A percentile compares a stretch with the other conserved stretches of the same genome.
Conservation (phyloP, 2,888 invertebrate genomes). For the Dicranocentrus wangi region DNA sequence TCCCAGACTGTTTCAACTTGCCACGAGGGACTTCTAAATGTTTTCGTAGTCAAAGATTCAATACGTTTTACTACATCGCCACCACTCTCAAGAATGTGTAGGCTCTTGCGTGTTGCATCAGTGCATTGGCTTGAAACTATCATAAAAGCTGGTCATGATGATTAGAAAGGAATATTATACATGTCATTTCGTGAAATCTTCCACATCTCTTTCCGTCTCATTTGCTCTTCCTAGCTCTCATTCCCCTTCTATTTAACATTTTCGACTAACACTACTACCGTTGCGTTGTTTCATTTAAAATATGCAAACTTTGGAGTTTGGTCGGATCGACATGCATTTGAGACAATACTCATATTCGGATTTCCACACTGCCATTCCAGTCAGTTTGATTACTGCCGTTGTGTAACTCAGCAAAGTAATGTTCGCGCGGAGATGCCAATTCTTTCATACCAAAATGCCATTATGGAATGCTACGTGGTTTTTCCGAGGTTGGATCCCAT, state of each 20-base stretch:
- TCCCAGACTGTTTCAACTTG: too few species aligned
- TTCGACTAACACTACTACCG: not conserved
- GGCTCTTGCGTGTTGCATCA: too few species aligned
- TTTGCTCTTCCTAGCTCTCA: constrained; percentile 41
- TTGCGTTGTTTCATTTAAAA: constrained; percentile 21
- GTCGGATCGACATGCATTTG: not conserved
- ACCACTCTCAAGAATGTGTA: too few species aligned
- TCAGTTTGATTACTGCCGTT: constrained; percentile 20
- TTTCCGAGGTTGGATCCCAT: not conserved
- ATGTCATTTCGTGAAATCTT: constrained; percentile 47
- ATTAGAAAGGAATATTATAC: constrained; percentile 56
- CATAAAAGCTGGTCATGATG: constrained; percentile 56
- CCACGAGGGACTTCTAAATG: too few species aligned
- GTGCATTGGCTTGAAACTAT: too few species aligned
- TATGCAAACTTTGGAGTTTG: constrained; percentile 28
- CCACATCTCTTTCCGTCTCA: constrained; percentile 48
- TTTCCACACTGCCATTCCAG: constrained; percentile 9
- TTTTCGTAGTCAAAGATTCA: too few species aligned
- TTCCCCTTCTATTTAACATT: constrained; percentile 14
- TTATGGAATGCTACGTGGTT: constrained; percentile 18
- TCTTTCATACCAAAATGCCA: constrained; percentile 27
- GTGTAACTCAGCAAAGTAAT: constrained; percentile 3
- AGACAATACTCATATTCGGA: not conserved
- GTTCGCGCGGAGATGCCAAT: constrained; percentile 18
- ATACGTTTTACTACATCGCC: too few species aligned